Evolutionary conservation across 2,797 vertebrate genomes (phyloP).

Genomic region (Carapus acus): DNA sequence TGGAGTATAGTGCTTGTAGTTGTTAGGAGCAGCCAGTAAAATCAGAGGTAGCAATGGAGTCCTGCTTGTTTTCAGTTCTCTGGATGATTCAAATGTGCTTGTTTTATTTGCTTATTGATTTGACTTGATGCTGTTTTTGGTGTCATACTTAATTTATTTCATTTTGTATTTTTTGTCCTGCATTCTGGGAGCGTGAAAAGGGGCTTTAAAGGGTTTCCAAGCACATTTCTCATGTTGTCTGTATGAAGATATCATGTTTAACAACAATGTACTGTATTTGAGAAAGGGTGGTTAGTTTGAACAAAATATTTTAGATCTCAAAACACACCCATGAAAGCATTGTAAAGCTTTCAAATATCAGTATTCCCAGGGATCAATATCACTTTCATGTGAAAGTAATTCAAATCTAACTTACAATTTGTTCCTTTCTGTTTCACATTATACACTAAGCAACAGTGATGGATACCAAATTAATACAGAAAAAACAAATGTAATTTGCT

Average conservation of each 20-base stretch:
- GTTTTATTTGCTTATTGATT: conserved; percentile 42
- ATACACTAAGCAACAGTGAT: conserved; percentile 43
- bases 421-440: conserved; percentile 48
- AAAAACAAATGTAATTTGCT: conserved; percentile 56
- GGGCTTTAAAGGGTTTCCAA: conserved; percentile 69
- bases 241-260: conserved; percentile 62
- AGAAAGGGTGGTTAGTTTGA: conserved; percentile 52
- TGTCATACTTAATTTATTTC: conserved; percentile 56
- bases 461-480: conserved; percentile 54
- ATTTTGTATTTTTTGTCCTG: conserved; percentile 51
- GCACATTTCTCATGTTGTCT: conserved; percentile 70
- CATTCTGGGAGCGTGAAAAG: conserved; percentile 62
- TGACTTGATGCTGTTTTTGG: conserved; percentile 54
- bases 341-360: conserved; percentile 44
- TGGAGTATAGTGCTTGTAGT: conserved; percentile 58
- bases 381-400: conserved; percentile 43
- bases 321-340: conserved; percentile 41
- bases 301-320: conserved; percentile 55
- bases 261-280: conserved; percentile 64
- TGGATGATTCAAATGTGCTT: conserved; percentile 36
- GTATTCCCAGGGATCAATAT: conserved; percentile 57
- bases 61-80: conserved; percentile 36
- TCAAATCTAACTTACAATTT: conserved; percentile 25
- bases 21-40: conserved; percentile 61
- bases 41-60: conserved; percentile 62